Evolutionary conservation across 2,888 invertebrate genomes (phyloP).

Genomic region (Horisme vitalbata): DNA sequence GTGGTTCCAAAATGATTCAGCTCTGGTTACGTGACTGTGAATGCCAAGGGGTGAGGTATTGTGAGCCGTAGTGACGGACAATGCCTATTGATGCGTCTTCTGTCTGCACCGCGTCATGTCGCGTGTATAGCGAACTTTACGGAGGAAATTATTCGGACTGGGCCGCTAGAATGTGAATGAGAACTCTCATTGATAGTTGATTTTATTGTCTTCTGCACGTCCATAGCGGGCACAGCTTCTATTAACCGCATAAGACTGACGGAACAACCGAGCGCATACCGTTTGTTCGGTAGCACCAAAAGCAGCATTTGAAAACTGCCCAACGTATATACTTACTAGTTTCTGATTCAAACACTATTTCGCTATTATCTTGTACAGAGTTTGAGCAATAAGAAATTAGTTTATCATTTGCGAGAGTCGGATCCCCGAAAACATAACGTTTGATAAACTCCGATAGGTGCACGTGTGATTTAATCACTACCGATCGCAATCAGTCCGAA

Average conservation of each 20-base stretch:
- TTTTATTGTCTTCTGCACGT: slow-evolving; percentile 6
- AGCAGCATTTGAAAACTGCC: no score
- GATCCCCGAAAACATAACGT: slow-evolving; percentile 6
- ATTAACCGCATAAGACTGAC: no score
- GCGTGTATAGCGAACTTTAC: slow-evolving; percentile 4
- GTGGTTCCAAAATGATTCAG: neutral
- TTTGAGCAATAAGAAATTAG: no score
- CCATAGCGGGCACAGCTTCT: no score
- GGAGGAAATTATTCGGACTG: slow-evolving; percentile 15
- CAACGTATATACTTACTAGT: no score
- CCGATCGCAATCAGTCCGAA: slow-evolving; percentile 17
- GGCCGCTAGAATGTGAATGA: neutral
- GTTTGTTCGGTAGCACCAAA: no score
- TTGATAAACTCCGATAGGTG: slow-evolving; percentile 11
- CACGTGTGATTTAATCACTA: slow-evolving; percentile 19
- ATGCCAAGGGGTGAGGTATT: neutral
- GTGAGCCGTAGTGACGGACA: slow-evolving; percentile 9
- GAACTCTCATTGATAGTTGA: slow-evolving; percentile 8
- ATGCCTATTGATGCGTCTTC: slow-evolving; percentile 18
- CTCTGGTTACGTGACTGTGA: slow-evolving; percentile 1
- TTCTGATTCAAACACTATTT: no score
- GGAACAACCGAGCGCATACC: no score
- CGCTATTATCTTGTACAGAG: no score
- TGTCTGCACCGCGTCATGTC: neutral
- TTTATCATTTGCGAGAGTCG: no score